Evolutionary conservation across 53 echinoderm and acorn worm species (phyloP).

Genomic region (Paracentrotus lividus): DNA sequence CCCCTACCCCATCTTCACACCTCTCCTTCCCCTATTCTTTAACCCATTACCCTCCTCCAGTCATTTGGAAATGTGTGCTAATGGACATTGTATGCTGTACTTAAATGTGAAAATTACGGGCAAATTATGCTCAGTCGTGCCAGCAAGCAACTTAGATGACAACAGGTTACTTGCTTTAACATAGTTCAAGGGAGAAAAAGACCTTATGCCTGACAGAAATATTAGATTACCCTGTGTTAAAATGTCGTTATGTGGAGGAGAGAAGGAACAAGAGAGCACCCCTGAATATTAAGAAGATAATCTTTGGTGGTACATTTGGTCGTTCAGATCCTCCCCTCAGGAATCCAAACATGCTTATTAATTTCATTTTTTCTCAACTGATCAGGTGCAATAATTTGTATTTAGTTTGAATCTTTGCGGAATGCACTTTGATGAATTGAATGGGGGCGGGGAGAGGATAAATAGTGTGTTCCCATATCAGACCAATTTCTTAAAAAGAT

Average conservation of each 20-base stretch:
- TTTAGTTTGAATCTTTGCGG: too few relatives aligned
- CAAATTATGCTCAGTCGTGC: not conserved
- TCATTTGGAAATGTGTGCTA: not conserved
- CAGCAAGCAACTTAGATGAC: not conserved
- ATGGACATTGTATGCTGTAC: not conserved
- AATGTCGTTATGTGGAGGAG: not conserved
- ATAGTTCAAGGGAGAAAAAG: slow-evolving; percentile 9
- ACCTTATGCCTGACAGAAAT: not conserved
- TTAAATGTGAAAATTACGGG: too few relatives aligned
- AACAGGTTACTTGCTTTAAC: slow-evolving; percentile 22
- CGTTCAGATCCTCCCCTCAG: not conserved
- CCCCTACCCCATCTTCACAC: not conserved
- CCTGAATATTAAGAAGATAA: not conserved
- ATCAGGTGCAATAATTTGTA: not conserved
- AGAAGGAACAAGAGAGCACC: not conserved
- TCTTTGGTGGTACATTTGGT: not conserved
- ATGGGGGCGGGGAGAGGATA: too few relatives aligned
- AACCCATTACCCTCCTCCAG: not conserved
- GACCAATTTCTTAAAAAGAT: too few relatives aligned
- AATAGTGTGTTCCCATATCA: too few relatives aligned
- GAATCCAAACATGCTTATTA: not conserved
- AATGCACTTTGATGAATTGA: too few relatives aligned
- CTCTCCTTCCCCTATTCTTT: not conserved
- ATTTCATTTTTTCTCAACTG: not conserved
- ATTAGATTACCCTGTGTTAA: not conserved